Percentiles rank a stretch among this genome's conserved stretches.
Conservation (phyloP, 2,113 vertebrate species). For the Alethe diademata region DNA sequence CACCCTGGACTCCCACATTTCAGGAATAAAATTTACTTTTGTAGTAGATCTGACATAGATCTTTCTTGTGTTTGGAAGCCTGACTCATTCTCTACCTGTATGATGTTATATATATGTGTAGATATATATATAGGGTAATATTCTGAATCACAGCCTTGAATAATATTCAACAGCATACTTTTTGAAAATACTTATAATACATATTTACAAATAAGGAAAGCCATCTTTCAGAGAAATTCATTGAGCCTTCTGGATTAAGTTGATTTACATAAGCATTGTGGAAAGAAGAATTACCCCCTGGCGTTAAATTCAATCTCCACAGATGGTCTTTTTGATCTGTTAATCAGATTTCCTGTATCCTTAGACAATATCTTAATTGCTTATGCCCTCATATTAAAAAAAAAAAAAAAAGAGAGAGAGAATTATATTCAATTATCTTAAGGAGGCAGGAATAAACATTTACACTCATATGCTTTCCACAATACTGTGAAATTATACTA, state of each 20-base stretch:
- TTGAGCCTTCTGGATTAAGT: background rate
- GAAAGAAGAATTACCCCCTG: background rate
- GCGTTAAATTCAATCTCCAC: background rate
- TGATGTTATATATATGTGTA: background rate
- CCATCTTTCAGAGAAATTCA: background rate
- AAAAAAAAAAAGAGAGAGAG: background rate
- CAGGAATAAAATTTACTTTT: background rate
- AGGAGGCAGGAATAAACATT: background rate
- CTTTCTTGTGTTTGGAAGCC: background rate
- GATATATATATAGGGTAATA: background rate
- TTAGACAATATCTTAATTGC: slow-evolving; percentile 18
- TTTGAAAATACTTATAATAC: background rate
- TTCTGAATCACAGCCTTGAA: background rate
- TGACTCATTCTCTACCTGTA: background rate
- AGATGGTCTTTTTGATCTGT: slow-evolving; percentile 40
- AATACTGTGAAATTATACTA: background rate
- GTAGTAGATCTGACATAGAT: background rate
- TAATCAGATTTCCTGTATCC: slow-evolving; percentile 16
- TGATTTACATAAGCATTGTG: slow-evolving; percentile 25
- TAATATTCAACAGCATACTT: background rate
- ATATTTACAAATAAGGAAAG: slow-evolving; percentile 17
- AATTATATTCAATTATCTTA: background rate
- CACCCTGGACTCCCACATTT: no score
- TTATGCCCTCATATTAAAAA: background rate
- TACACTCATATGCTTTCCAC: background rate